Evolutionary conservation across 2,888 invertebrate genomes (phyloP).

Genomic region (Rhingia rostrata): DNA sequence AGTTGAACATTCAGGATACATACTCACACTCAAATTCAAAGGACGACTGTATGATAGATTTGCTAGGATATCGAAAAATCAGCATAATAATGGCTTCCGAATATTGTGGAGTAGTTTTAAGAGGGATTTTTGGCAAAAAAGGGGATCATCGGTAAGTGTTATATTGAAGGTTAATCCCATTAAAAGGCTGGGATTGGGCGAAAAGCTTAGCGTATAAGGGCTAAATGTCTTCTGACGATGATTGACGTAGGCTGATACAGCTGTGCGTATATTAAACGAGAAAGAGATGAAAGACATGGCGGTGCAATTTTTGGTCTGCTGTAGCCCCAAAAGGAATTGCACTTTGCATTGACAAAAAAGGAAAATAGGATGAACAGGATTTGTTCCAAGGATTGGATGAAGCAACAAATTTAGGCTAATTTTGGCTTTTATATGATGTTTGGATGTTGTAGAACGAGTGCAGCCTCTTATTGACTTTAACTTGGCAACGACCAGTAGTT

Average conservation of each 20-base stretch:
- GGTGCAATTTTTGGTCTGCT: too few relatives aligned
- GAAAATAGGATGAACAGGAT: too few relatives aligned
- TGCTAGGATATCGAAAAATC: constrained; percentile 40
- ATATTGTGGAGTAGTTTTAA: constrained; percentile 38
- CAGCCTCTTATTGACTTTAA: too few relatives aligned
- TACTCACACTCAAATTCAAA: neutral
- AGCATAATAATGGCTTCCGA: constrained; percentile 53
- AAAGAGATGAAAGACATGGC: neutral
- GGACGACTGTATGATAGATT: constrained; percentile 7
- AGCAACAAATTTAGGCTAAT: too few relatives aligned
- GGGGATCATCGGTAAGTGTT: constrained; percentile 58
- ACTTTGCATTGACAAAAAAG: too few relatives aligned
- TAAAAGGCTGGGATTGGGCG: constrained; percentile 57
- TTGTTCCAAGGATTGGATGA: too few relatives aligned
- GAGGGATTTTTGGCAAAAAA: constrained; percentile 27
- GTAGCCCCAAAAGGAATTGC: too few relatives aligned
- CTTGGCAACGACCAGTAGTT: too few relatives aligned
- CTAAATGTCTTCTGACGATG: constrained; percentile 30
- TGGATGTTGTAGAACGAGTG: too few relatives aligned
- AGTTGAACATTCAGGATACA: neutral
- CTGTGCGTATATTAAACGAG: neutral
- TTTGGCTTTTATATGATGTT: too few relatives aligned
- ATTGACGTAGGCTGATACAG: constrained; percentile 33
- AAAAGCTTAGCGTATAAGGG: constrained; percentile 3
- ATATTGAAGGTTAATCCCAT: constrained; percentile 64